phyloP scores from a whole-genome alignment of 2,797 vertebrate species.

The Garrulus glandarius region DNA sequence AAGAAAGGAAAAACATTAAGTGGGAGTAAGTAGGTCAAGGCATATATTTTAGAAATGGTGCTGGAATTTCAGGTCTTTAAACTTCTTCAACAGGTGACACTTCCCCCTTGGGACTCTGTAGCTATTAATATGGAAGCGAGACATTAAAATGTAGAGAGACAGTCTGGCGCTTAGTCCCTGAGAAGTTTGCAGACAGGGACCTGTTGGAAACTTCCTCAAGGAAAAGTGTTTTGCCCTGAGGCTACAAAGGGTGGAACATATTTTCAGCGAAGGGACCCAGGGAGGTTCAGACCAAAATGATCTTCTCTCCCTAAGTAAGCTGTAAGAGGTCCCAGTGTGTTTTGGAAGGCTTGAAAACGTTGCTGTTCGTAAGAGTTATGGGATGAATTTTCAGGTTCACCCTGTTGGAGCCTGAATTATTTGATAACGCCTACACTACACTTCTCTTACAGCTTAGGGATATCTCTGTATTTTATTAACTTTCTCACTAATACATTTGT shows the following conservation, averaged over 20 bases:
- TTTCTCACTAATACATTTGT: neutral
- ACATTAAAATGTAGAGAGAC: conserved; percentile 36
- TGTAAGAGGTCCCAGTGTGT: neutral
- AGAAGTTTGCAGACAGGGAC: conserved; percentile 12
- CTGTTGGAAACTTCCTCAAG: conserved; percentile 54
- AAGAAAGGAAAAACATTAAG: conserved; percentile 11
- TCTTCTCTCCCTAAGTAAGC: neutral
- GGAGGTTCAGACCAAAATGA: neutral
- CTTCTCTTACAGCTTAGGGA: neutral
- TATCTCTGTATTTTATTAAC: neutral
- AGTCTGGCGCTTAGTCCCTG: neutral
- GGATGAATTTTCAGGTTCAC: neutral
- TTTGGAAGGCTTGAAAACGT: neutral
- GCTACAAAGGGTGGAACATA: neutral
- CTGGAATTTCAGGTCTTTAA: conserved; percentile 54
- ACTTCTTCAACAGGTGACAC: conserved; percentile 18
- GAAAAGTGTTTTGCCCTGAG: neutral
- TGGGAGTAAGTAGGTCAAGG: conserved; percentile 18
- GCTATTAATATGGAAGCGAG: conserved; percentile 30
- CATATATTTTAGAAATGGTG: neutral
- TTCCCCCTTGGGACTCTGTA: neutral
- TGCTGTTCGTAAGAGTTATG: neutral
- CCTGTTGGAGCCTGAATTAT: neutral
- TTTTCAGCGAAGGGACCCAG: neutral
- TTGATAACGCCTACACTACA: neutral